Conservation (phyloP, 2,797 vertebrate species). For the Rhodeus uyekii region DNA sequence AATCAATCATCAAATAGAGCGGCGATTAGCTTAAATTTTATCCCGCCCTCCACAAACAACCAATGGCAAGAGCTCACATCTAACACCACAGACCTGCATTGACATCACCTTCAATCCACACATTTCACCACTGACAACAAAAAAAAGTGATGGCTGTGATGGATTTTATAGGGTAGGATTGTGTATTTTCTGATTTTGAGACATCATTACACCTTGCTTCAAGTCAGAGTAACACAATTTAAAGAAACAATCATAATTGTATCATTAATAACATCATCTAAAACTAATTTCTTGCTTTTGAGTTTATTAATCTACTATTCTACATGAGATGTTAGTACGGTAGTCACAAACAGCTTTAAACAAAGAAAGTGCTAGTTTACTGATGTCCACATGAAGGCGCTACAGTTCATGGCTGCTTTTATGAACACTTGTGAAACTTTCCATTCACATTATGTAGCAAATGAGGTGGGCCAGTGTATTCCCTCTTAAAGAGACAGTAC, state of each 20-base stretch:
- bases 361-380: conserved; percentile 4
- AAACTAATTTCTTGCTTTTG: neutral
- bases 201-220: neutral
- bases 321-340: neutral
- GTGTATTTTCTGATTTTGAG: neutral
- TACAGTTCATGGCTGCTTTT: neutral
- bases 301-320: conserved; percentile 1
- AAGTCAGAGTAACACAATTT: neutral
- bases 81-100: conserved; percentile 49
- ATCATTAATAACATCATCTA: neutral
- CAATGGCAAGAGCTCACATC: no score
- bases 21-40: neutral
- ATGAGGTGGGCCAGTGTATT: conserved; percentile 12
- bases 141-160: conserved; percentile 29
- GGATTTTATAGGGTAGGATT: neutral
- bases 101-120: conserved; percentile 37
- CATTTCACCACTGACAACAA: conserved; percentile 40
- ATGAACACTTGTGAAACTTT: conserved; percentile 17
- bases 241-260: neutral
- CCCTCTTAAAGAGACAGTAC: conserved; percentile 26
- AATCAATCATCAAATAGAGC: conserved; percentile 59
- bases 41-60: neutral
- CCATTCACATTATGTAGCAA: conserved; percentile 30
- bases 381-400: conserved; percentile 22
- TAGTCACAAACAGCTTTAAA: neutral